Evolutionary conservation across 2,888 invertebrate species (phyloP), one percentile per base, ranked within the genome.

Genomic region (Diarsia rubi): DNA sequence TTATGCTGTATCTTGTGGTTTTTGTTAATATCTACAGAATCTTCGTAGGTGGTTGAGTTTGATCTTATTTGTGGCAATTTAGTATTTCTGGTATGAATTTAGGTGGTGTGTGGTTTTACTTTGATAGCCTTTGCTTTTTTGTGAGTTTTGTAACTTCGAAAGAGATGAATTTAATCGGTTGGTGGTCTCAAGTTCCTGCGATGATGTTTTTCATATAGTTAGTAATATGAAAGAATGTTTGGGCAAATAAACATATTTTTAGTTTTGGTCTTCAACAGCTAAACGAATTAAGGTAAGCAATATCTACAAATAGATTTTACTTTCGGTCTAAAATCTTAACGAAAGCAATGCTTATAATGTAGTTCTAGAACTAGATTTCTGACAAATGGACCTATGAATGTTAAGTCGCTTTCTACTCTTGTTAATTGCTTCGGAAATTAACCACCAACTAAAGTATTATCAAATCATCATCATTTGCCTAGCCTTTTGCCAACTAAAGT

Each of bases 1-100:
- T 78, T 63, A 54, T 68, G 59, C 73, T 71, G 66, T 65, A 69
- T 77, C 52, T 57, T 78, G 83, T 67, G 86, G 86, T 84, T 85
- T 76, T 79, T 75, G 65, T 71, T 60, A 60, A 70, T 81, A 69
- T 86, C 16, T 81, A 83, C 74, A 52, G 63, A 67, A 67, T 59
- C 81, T 71, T 5, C n/a, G 67, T 74, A 71, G 68, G 78, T 49
- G 85, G 72, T 73, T 37, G 8, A 44, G 60, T 81, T 84, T 75
- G 75, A 57, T 84, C 63, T 68, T 49, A 75, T 84, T 75, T 64
- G 84, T 63, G 63, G 84, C 37, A 52, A 47, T 62, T 72, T 31
- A 59, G 27, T 57, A 68, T 84, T 74, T 64, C 81, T 67, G 63
- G 14, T 73, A 47, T 63, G 16, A 31, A 27, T 67, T 69, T 68